Base-by-base conservation (phyloP, 2,113 vertebrate genomes). In the Tupaia tana region DNA sequence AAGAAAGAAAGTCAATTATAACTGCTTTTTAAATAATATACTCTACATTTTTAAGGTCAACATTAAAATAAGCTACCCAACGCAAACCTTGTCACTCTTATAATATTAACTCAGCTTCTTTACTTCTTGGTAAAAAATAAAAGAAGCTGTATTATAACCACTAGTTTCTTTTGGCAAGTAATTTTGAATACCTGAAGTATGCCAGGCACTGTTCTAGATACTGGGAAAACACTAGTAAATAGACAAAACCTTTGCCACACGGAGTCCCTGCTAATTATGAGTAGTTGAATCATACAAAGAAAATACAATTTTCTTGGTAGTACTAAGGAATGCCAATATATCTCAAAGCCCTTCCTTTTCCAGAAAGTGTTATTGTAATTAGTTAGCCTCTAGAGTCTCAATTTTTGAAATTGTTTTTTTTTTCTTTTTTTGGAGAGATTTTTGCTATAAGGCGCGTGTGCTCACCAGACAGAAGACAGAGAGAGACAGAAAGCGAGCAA, bases 351-450 rank as follows among this genome's bases (percentile, higher is more conserved):
- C 43, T 43, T 43, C 43, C 43, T 43, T 6, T 43, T 43, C 43
- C 43, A 43, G 18, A 70, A 84, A 64, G n/a, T 69, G 14, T 78
- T 90, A n/a, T n/a, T 74, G 4, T 78, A 7, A 9, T 84, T 70
- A 77, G 27, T 93, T 77, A 69, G 3, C 66, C 22, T n/a, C 56
- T 34, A 81, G 24, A 75, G 29, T 3, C 56, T 96, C 56, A 93
- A 83, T 67, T 96, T 81, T 94, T 88, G 59, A 86, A 85, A 20
- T 70, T 77, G 22, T 54, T 73, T 69, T 82, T n/a, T n/a, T n/a
- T n/a, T n/a, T n/a, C n/a, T n/a, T n/a, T n/a, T n/a, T n/a, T n/a
- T n/a, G n/a, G n/a, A n/a, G n/a, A n/a, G n/a, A n/a, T n/a, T n/a
- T n/a, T n/a, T n/a, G n/a, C n/a, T n/a, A n/a, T n/a, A n/a, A n/a